Conservation (phyloP, 2,888 invertebrate genomes). For the Ochropacha duplaris region DNA sequence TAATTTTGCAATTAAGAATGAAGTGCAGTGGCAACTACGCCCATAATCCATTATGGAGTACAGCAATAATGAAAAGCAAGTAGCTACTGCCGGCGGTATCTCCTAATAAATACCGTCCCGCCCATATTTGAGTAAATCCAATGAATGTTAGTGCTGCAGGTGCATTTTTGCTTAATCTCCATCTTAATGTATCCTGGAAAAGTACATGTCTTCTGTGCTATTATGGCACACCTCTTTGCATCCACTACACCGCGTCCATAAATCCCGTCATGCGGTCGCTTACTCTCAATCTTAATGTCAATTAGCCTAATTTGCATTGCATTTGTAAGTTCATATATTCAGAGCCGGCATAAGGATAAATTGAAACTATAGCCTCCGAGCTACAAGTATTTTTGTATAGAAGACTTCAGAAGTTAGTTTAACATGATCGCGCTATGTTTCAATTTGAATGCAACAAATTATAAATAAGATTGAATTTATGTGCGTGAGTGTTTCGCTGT, state of each 20-base stretch:
- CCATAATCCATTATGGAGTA: not conserved
- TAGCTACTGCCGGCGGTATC: not conserved
- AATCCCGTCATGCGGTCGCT: constrained; percentile 27
- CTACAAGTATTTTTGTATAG: not conserved
- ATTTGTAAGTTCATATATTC: constrained; percentile 12
- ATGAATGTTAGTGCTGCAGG: constrained; percentile 27
- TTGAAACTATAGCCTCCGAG: not conserved
- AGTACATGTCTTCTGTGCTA: constrained; percentile 20
- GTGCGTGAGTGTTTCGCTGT: not conserved
- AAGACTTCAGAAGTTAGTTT: not conserved
- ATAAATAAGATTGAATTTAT: not conserved
- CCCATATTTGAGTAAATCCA: constrained; percentile 13
- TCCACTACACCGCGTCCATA: constrained; percentile 21
- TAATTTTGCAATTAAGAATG: not conserved
- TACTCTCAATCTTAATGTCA: constrained; percentile 43
- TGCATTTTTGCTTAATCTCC: constrained; percentile 34
- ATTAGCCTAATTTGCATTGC: constrained; percentile 46
- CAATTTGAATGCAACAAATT: not conserved
- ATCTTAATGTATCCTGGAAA: constrained; percentile 30
- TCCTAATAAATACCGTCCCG: constrained; percentile 2
- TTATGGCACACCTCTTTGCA: constrained; percentile 25
- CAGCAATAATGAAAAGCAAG: not conserved
- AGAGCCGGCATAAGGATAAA: not conserved
- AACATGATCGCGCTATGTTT: not conserved
- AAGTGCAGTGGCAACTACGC: not conserved